Conservation (phyloP, 2,888 invertebrate genomes). For the Diachrysia chrysitis region DNA sequence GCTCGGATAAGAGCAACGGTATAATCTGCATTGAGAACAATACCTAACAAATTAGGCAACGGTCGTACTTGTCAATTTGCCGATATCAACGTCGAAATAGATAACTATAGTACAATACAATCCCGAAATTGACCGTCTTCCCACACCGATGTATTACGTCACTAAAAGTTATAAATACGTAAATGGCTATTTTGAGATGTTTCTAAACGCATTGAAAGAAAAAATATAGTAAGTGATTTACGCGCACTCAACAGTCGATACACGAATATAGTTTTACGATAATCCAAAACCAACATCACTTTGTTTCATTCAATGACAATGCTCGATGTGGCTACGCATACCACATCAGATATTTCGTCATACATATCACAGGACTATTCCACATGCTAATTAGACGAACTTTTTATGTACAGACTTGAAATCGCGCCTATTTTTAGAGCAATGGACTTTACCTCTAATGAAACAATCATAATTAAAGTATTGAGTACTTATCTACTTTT, state of each 20-base stretch:
- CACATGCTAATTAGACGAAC: slow-evolving; percentile 42
- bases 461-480: no score
- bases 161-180: slow-evolving; percentile 70
- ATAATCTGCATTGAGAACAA: background rate
- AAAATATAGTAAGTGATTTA: slow-evolving; percentile 83
- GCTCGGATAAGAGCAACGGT: background rate
- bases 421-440: background rate
- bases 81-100: slow-evolving; percentile 9
- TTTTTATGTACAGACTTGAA: background rate
- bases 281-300: slow-evolving; percentile 64
- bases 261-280: slow-evolving; percentile 83
- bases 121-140: slow-evolving; percentile 33
- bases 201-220: slow-evolving; percentile 72
- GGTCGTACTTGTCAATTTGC: background rate
- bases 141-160: slow-evolving; percentile 66
- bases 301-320: slow-evolving; percentile 54
- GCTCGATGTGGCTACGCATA: slow-evolving; percentile 62
- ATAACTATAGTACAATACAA: slow-evolving; percentile 26
- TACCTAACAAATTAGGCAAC: background rate
- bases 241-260: slow-evolving; percentile 74
- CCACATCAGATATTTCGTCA: slow-evolving; percentile 60
- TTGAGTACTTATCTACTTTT: background rate
- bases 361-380: slow-evolving; percentile 48
- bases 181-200: slow-evolving; percentile 79
- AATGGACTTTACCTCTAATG: no score